Evolutionary conservation across 2,888 invertebrate genomes (phyloP).

Genomic region (Dioctria rufipes): DNA sequence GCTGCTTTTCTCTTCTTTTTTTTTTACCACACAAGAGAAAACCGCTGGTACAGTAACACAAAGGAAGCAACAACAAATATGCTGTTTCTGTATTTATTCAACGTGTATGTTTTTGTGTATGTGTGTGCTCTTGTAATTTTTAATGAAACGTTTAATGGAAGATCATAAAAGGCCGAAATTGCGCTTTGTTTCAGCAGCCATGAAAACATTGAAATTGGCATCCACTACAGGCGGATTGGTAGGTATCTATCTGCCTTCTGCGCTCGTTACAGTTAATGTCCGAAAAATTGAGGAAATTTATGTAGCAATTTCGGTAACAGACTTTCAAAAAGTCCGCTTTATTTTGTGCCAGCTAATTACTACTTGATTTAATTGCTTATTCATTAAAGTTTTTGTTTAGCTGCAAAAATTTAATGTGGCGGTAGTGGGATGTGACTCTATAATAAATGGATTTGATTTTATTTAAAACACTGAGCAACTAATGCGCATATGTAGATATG

Average conservation of each 20-base stretch:
- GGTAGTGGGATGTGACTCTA: too few species aligned
- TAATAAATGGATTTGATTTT: too few species aligned
- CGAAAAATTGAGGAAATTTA: slow-evolving; percentile 52
- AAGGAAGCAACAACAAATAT: background rate
- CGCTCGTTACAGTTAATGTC: slow-evolving; percentile 49
- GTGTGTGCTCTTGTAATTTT: slow-evolving; percentile 33
- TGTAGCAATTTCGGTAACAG: slow-evolving; percentile 39
- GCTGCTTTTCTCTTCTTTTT: background rate
- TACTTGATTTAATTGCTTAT: slow-evolving; percentile 14
- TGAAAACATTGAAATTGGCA: slow-evolving; percentile 50
- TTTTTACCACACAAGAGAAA: slow-evolving; percentile 9
- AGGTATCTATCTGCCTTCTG: background rate
- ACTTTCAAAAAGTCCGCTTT: slow-evolving; percentile 16
- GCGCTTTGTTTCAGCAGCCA: slow-evolving; percentile 39
- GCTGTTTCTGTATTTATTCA: too few species aligned
- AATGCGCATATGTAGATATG: too few species aligned
- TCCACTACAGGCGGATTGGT: slow-evolving; percentile 14
- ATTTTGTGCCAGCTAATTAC: slow-evolving; percentile 26
- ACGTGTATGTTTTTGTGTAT: slow-evolving; percentile 1
- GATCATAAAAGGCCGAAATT: slow-evolving; percentile 50
- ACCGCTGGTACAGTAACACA: background rate
- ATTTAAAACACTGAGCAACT: too few species aligned
- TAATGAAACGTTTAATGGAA: slow-evolving; percentile 52
- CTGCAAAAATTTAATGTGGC: too few species aligned
- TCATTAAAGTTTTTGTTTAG: slow-evolving; percentile 15